Evolutionary conservation across 2,888 invertebrate genomes (phyloP).

Genomic region (Trachelus iudaicus): DNA sequence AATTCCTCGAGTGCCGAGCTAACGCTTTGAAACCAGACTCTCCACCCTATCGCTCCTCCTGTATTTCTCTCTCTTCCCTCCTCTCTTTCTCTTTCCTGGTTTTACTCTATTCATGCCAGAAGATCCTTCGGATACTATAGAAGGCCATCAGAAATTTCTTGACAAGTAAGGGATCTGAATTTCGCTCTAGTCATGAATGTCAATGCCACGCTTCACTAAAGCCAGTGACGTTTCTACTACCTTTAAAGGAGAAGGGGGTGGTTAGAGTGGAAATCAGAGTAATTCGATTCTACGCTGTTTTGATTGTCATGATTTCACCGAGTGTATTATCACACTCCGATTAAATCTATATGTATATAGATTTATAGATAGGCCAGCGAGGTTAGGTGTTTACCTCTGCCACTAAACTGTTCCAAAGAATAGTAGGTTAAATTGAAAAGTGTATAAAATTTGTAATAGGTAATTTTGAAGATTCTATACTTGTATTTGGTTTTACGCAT

Average conservation of each 20-base stretch:
- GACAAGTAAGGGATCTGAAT: not conserved
- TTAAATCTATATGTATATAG: not conserved
- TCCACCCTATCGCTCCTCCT: conserved; percentile 10
- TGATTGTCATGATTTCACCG: not conserved
- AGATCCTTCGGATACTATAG: not conserved
- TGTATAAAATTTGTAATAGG: too few relatives aligned
- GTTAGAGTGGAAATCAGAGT: not conserved
- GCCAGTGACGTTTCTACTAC: not conserved
- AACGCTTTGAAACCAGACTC: conserved; percentile 16
- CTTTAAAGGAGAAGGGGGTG: not conserved
- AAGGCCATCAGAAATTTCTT: not conserved
- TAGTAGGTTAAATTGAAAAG: not conserved
- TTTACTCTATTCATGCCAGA: not conserved
- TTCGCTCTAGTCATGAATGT: not conserved
- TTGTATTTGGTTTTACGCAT: not conserved
- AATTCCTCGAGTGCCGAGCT: conserved; percentile 20
- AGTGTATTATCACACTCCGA: not conserved
- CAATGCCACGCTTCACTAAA: not conserved
- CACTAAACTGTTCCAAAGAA: not conserved
- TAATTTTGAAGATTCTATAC: not conserved
- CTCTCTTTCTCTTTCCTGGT: not conserved
- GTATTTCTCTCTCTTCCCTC: too few relatives aligned
- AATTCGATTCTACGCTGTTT: not conserved
- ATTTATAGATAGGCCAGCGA: too few relatives aligned
- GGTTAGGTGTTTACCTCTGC: not conserved